Base-by-base conservation (phyloP, 2,888 invertebrate species). In the Meta bourneti region DNA sequence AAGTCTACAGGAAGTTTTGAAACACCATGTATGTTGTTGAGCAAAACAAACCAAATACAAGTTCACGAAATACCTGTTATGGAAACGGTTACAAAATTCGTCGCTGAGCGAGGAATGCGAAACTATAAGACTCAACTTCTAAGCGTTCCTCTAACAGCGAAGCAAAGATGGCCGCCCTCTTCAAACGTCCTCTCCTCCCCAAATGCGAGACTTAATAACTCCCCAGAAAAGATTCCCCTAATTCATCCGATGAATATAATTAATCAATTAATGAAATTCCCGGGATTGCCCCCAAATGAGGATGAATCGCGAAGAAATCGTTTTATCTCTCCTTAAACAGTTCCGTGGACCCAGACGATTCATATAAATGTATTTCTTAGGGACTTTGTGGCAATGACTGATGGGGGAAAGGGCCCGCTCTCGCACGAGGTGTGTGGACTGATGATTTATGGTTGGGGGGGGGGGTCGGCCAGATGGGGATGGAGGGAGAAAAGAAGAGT, bases 361-460 rank as follows among this genome's bases (percentile, higher is more conserved):
- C 69, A 81, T 83, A 85, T 85, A 80, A 80, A 80, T 80, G 79
- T 19, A 85, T 85, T 85, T 75, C 85, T 61, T 61, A 20, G 69
- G 75, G 75, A 51, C 72, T 83, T 54, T 52, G 19, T 83, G 83
- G 74, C 72, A 83, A 71, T 48, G 82, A 82, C 48, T 70, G 70
- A 83, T 83, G 72, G 83, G 52, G 49, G 51, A 19, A 34, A 72
- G 20, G 16, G 52, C 75, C 19, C 34, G 16, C 69, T 34, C 77
- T 34, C 83, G 19, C 19, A 34, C 19, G 54, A 85, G 52, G 72
- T 83, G 72, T 75, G 61, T 49, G 13, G 77, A 77, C 16, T 69
- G 19, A 34, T 77, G 85, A 77, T 85, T 85, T 75, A 85, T 85
- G 85, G 75, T 54, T 34, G 8, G 13, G 16, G 20, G n/a, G n/a